These are phyloP conservation scores for Meriones unguiculatus DNA, from an alignment of 2,113 vertebrate species.

Conservation along the genomic window DNA sequence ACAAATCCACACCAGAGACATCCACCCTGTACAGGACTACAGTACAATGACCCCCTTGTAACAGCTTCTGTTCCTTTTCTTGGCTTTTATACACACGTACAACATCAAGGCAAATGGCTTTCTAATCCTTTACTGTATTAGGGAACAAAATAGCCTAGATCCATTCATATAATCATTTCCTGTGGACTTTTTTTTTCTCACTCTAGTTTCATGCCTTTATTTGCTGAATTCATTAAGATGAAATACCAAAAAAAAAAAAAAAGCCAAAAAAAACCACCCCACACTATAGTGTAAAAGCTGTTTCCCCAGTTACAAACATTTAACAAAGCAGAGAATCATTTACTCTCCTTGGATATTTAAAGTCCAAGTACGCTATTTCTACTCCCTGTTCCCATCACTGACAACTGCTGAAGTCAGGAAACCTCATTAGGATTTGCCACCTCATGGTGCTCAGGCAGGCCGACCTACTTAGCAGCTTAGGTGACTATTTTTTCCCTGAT, in stretches of 20 bases:
- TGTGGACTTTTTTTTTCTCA: slow-evolving; percentile 18
- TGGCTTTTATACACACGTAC: not conserved
- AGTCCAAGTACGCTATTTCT: slow-evolving; percentile 68
- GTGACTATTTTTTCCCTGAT: slow-evolving; percentile 74
- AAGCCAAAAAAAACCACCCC: not conserved
- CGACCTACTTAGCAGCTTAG: slow-evolving; percentile 70
- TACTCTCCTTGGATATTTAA: slow-evolving; percentile 57
- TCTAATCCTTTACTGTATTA: slow-evolving; percentile 47
- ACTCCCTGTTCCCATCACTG: slow-evolving; percentile 51
- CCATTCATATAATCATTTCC: slow-evolving; percentile 42
- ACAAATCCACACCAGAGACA: slow-evolving; percentile 24
- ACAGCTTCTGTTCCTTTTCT: slow-evolving; percentile 7
- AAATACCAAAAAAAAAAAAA: not conserved
- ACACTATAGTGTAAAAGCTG: slow-evolving; percentile 29
- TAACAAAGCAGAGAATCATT: slow-evolving; percentile 57
- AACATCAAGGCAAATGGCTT: slow-evolving; percentile 35
- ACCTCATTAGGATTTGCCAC: slow-evolving; percentile 65
- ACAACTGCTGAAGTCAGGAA: slow-evolving; percentile 68
- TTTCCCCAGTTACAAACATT: slow-evolving; percentile 70
- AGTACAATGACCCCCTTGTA: not conserved
- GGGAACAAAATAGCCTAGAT: slow-evolving; percentile 53
- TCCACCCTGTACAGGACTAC: not conserved
- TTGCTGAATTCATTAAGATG: slow-evolving; percentile 54
- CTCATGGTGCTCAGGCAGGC: slow-evolving; percentile 57
- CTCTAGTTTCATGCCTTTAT: slow-evolving; percentile 58